Evolutionary conservation across 2,888 invertebrate genomes (phyloP).

Genomic region (Dasypolia templi): DNA sequence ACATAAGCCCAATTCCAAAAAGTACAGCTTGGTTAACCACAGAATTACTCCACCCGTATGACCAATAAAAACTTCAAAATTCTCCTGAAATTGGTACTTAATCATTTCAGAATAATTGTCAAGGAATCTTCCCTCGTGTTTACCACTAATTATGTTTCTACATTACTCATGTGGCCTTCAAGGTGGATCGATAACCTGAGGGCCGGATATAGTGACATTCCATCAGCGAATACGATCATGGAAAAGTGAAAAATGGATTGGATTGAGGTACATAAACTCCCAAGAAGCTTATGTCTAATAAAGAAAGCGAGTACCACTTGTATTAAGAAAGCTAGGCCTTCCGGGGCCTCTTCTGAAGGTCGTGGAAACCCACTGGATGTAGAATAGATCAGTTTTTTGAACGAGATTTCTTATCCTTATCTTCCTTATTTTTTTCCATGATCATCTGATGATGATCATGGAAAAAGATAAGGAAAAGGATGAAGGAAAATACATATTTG

Average conservation of each 20-base stretch:
- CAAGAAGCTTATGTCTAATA: neutral
- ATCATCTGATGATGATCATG: neutral
- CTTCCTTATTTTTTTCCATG: no score
- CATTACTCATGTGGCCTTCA: no score
- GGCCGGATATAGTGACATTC: neutral
- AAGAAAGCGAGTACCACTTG: neutral
- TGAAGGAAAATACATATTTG: neutral
- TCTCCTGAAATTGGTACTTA: conserved; percentile 24
- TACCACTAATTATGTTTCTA: neutral
- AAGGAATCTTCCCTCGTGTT: no score
- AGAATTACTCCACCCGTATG: conserved; percentile 42
- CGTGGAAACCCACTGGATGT: neutral
- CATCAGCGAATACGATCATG: neutral
- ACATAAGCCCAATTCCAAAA: conserved; percentile 46
- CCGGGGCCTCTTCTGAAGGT: neutral
- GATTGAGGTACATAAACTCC: neutral
- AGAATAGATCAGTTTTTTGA: neutral
- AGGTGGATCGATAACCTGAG: neutral
- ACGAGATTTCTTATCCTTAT: no score
- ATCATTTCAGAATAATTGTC: neutral
- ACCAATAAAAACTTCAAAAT: neutral
- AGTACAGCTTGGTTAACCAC: conserved; percentile 41
- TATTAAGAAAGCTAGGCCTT: neutral
- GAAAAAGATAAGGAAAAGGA: neutral
- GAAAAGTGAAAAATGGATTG: neutral